Percentiles rank a stretch among this genome's conserved stretches.
These are phyloP conservation scores for Pangasius krempfi DNA, from an alignment of 2,797 vertebrate species.

Conservation along the genomic window DNA sequence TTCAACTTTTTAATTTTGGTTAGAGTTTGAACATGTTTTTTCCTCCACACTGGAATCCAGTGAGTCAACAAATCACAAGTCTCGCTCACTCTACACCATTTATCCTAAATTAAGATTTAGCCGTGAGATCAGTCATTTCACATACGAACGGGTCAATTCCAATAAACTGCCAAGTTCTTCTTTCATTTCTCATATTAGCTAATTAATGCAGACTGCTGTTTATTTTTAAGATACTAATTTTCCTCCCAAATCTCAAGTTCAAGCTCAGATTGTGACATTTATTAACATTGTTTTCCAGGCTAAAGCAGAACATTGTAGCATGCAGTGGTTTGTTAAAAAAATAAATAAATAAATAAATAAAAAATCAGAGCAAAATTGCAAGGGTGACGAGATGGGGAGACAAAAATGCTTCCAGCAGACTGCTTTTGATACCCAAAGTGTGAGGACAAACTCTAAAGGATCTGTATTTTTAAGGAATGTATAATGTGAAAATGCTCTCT, in stretches of 20 bases:
- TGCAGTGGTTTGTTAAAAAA: constrained; percentile 7
- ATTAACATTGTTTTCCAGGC: background rate
- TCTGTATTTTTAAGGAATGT: constrained; percentile 99
- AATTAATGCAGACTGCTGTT: too few species aligned
- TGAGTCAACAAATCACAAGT: constrained; percentile 2
- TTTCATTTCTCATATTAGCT: background rate
- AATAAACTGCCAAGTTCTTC: constrained; percentile 4
- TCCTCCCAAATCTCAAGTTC: background rate
- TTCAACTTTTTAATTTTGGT: background rate
- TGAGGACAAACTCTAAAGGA: constrained; percentile 79
- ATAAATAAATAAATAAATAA: background rate
- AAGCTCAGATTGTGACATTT: background rate
- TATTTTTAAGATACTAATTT: background rate
- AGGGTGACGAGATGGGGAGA: constrained; percentile 52
- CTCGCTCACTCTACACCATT: background rate
- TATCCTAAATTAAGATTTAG: background rate
- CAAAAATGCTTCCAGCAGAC: constrained; percentile 87
- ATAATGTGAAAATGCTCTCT: constrained; percentile 88
- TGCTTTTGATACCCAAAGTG: constrained; percentile 86
- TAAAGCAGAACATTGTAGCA: constrained; percentile 43
- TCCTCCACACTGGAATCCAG: constrained; percentile 13
- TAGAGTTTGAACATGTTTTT: constrained; percentile 9
- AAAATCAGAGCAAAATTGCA: constrained; percentile 34
- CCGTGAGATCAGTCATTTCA: background rate
- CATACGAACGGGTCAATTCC: background rate